Percentiles rank a stretch among this genome's conserved stretches.
Evolutionary conservation across 2,113 vertebrate species (phyloP).

Genomic region (Nesogale talazaci): DNA sequence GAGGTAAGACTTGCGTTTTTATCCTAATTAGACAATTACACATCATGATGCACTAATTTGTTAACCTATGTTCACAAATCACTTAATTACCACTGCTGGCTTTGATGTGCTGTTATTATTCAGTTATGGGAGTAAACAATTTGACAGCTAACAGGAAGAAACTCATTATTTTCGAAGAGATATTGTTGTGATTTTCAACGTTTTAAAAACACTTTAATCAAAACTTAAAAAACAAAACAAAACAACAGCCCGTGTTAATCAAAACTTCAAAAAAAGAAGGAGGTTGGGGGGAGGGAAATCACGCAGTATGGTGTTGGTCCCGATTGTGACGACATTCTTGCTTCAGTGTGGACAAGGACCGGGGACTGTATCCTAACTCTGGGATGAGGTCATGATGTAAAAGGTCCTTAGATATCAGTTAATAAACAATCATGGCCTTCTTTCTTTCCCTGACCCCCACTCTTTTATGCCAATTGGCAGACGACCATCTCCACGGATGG

Average conservation of each 20-base stretch:
- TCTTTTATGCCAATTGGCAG: not conserved
- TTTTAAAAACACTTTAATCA: slow-evolving; percentile 72
- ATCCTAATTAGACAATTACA: slow-evolving; percentile 88
- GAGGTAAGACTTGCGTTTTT: slow-evolving; percentile 83
- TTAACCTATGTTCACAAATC: slow-evolving; percentile 89
- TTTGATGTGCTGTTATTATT: slow-evolving; percentile 88
- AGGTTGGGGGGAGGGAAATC: not conserved
- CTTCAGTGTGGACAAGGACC: slow-evolving; percentile 40
- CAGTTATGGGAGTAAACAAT: slow-evolving; percentile 86
- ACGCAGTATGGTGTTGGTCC: slow-evolving; percentile 4
- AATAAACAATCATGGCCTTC: not conserved
- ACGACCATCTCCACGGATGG: slow-evolving; percentile 17
- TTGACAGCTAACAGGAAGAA: slow-evolving; percentile 83
- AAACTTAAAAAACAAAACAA: slow-evolving; percentile 31
- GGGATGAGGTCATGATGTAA: not conserved
- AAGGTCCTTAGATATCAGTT: not conserved
- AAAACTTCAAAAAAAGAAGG: slow-evolving; percentile 46
- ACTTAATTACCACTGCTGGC: slow-evolving; percentile 87
- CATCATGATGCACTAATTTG: slow-evolving; percentile 87
- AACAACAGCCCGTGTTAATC: slow-evolving; percentile 47
- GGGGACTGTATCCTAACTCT: not conserved
- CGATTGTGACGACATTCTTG: not conserved
- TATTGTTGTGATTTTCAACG: slow-evolving; percentile 76
- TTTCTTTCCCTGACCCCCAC: no score
- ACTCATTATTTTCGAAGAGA: slow-evolving; percentile 84